A percentile compares a stretch with the other conserved stretches of the same genome.
Conservation (phyloP, 2,888 invertebrate species). For the Agriopis leucophaearia region DNA sequence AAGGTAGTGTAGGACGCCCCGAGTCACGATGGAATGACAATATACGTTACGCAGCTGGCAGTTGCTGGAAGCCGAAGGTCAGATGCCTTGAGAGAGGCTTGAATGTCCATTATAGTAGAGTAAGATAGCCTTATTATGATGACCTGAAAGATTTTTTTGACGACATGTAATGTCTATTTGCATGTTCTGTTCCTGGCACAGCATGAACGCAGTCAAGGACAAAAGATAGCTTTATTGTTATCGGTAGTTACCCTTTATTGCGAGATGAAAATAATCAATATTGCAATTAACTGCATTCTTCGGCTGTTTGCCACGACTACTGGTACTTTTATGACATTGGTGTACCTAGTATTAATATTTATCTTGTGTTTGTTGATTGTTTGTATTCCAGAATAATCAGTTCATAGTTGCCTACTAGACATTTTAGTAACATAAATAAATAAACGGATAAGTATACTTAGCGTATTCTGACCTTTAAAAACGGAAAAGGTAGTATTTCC, state of each 20-base stretch:
- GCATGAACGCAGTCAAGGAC: not conserved
- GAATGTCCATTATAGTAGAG: too few species aligned
- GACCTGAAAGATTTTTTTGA: not conserved
- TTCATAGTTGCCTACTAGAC: not conserved
- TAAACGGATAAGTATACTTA: not conserved
- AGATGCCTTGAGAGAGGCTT: too few species aligned
- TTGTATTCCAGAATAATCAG: not conserved
- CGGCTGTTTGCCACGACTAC: constrained; percentile 15
- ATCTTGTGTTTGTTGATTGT: constrained; percentile 5
- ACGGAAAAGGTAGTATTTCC: constrained; percentile 4
- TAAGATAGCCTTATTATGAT: too few species aligned
- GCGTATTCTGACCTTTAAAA: constrained; percentile 1
- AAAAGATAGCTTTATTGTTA: constrained; percentile 12
- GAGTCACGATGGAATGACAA: too few species aligned
- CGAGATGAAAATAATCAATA: constrained; percentile 26
- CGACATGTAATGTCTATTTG: not conserved
- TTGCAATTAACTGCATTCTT: constrained; percentile 15
- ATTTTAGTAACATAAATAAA: not conserved
- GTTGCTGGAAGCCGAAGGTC: too few species aligned
- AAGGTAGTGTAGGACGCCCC: too few species aligned
- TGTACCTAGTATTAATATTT: not conserved
- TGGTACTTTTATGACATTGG: not conserved
- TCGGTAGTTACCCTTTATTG: constrained; percentile 24
- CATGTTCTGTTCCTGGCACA: not conserved
- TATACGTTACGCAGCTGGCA: too few species aligned